Evolutionary conservation across 2,797 vertebrate genomes (phyloP).

Genomic region (Pantherophis alleghaniensis): DNA sequence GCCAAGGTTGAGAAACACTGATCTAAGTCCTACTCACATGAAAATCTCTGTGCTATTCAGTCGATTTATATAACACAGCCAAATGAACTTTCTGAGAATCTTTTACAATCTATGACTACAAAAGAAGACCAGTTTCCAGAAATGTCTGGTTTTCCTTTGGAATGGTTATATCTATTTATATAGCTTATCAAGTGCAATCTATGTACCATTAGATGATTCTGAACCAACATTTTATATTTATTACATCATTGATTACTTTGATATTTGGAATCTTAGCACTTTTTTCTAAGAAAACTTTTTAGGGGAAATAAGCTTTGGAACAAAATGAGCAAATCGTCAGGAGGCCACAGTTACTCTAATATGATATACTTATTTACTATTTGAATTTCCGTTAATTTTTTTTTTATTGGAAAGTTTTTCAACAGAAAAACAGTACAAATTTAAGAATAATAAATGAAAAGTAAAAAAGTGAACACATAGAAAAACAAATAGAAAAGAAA

Average conservation of each 20-base stretch:
- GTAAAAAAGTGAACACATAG: not conserved
- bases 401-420: not conserved
- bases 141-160: not conserved
- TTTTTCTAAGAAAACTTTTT: slow-evolving; percentile 29
- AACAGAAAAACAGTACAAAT: not conserved
- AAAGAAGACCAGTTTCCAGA: slow-evolving; percentile 33
- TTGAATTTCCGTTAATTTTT: slow-evolving; percentile 1
- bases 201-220: slow-evolving; percentile 24
- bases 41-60: slow-evolving; percentile 16
- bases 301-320: not conserved
- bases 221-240: not conserved
- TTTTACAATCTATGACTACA: not conserved
- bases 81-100: slow-evolving; percentile 14
- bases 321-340: slow-evolving; percentile 30
- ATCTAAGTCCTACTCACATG: not conserved
- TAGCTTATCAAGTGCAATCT: slow-evolving; percentile 3
- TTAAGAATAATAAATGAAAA: not conserved
- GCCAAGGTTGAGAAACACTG: not conserved
- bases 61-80: slow-evolving; percentile 18
- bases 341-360: slow-evolving; percentile 27
- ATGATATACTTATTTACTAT: not conserved
- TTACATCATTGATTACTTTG: slow-evolving; percentile 9
- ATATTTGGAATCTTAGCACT: not conserved
- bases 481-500: not conserved
- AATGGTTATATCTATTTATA: not conserved